These are phyloP conservation scores for Rhopilema esculentum DNA, from an alignment of 30 jellyfish, hydroid and myxozoan genomes.

Conservation along the genomic window DNA sequence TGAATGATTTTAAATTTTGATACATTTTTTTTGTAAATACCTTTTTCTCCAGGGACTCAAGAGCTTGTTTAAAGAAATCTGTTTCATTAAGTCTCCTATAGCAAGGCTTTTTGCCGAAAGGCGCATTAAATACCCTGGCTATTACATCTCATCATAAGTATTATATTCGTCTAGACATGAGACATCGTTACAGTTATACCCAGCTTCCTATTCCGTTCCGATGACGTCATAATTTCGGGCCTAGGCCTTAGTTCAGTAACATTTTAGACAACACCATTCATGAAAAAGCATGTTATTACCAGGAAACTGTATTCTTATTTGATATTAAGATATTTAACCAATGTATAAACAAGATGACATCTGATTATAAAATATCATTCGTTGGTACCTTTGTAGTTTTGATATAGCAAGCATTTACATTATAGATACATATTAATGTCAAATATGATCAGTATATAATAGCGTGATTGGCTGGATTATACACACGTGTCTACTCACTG, in stretches of 20 bases:
- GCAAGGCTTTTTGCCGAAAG: too few relatives aligned
- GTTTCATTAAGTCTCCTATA: background rate
- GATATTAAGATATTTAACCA: background rate
- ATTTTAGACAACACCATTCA: too few relatives aligned
- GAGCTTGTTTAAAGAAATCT: background rate
- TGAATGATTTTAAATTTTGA: background rate
- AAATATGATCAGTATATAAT: background rate
- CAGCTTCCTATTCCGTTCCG: background rate
- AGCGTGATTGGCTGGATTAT: background rate
- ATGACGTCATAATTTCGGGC: background rate
- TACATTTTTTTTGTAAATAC: background rate
- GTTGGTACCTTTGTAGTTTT: background rate
- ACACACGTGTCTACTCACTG: background rate
- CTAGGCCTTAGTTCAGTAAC: too few relatives aligned
- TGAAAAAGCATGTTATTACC: background rate
- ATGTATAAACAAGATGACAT: background rate
- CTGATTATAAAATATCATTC: background rate
- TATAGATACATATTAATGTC: background rate
- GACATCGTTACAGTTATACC: background rate
- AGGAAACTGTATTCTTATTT: background rate
- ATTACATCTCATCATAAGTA: background rate
- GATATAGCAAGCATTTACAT: background rate
- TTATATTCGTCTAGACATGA: background rate
- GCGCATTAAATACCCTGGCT: background rate
- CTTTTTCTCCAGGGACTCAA: background rate